These are phyloP conservation scores for Paracentrotus lividus DNA, from an alignment of 53 echinoderm and acorn worm species.

Conservation along the genomic window DNA sequence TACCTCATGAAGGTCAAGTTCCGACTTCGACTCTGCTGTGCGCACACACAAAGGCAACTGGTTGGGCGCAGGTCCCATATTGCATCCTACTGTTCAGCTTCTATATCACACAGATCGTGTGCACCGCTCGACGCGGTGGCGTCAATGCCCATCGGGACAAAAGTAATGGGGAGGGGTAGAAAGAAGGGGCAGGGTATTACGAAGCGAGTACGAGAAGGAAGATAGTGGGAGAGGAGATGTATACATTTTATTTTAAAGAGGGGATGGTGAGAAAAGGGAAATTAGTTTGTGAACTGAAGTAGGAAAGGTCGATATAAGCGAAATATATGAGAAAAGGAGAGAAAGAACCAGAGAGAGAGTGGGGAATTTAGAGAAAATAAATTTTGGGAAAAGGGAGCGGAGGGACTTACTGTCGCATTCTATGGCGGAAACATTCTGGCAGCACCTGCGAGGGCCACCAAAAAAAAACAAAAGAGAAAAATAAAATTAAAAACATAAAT, in stretches of 20 bases:
- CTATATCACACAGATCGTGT: too few species aligned
- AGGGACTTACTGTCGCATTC: neutral
- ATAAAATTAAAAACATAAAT: conserved; percentile 38
- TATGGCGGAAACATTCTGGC: conserved; percentile 42
- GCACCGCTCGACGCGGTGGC: too few species aligned
- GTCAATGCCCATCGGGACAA: too few species aligned
- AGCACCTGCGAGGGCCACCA: conserved; percentile 6
- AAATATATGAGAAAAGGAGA: conserved; percentile 27
- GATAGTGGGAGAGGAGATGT: too few species aligned
- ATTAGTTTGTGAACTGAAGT: too few species aligned
- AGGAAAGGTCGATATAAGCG: too few species aligned
- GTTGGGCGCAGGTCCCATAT: conserved; percentile 30
- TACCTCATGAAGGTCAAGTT: conserved; percentile 14
- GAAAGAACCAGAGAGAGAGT: neutral
- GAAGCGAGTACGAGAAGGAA: too few species aligned
- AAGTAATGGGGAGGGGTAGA: neutral
- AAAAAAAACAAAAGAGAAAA: neutral
- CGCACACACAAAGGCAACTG: conserved; percentile 4
- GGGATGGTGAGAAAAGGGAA: neutral
- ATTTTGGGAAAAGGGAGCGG: neutral
- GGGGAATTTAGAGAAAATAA: neutral
- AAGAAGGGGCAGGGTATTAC: neutral
- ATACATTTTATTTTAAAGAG: neutral
- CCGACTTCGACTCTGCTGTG: conserved; percentile 12
- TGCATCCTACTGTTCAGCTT: too few species aligned